Evolutionary conservation across 2,797 vertebrate genomes (phyloP).

Genomic region (Balearica regulorum): DNA sequence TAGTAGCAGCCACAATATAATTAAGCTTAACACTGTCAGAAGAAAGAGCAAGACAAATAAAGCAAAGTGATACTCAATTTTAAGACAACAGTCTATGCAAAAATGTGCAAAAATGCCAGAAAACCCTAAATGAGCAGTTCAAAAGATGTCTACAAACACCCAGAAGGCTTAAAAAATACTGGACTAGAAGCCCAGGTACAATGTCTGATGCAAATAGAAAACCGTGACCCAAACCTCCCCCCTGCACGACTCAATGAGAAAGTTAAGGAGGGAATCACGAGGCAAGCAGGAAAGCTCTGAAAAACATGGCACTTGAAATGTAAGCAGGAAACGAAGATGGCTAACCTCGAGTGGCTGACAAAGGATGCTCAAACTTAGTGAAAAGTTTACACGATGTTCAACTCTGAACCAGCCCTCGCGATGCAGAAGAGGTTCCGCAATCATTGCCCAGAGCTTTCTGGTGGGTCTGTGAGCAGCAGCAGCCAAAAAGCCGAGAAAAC

Average conservation of each 20-base stretch:
- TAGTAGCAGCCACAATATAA: background rate
- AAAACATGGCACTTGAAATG: accelerated
- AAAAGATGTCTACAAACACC: background rate
- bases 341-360: background rate
- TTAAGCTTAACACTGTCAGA: background rate
- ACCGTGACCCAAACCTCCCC: accelerated
- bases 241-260: background rate
- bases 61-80: background rate
- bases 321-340: background rate
- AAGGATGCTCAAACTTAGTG: background rate
- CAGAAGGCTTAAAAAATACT: background rate
- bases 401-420: background rate
- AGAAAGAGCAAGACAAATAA: background rate
- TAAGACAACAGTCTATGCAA: background rate
- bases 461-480: accelerated
- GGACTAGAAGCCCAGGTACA: background rate
- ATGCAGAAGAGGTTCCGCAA: accelerated
- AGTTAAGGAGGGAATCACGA: background rate
- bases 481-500: background rate
- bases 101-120: background rate
- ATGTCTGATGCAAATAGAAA: background rate
- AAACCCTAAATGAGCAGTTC: background rate
- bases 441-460: accelerated
- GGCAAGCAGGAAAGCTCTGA: background rate
- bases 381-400: accelerated